Conservation (phyloP, 2,113 vertebrate genomes). For the Equus quagga region DNA sequence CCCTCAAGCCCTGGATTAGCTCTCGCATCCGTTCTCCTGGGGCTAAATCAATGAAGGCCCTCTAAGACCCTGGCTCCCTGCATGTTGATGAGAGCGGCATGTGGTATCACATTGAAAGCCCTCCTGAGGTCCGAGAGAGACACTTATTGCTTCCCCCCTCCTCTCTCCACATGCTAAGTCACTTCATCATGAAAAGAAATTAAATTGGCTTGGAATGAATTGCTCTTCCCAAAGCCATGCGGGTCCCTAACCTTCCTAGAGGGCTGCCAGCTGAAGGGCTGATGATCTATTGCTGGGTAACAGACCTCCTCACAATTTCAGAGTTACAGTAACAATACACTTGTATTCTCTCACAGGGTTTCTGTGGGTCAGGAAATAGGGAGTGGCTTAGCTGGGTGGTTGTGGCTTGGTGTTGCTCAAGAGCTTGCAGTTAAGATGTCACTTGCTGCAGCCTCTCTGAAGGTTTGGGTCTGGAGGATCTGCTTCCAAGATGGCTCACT, state of each 20-base stretch:
- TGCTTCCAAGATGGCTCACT: background rate
- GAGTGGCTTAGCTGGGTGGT: background rate
- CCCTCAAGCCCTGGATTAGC: background rate
- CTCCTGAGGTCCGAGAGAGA: constrained; percentile 11
- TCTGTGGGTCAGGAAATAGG: background rate
- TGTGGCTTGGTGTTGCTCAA: background rate
- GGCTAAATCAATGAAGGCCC: constrained; percentile 30
- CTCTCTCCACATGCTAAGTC: constrained; percentile 14
- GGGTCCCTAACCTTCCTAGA: background rate
- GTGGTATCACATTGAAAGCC: constrained; percentile 73
- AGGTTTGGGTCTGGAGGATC: background rate
- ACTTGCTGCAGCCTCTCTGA: background rate
- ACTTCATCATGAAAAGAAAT: constrained; percentile 70
- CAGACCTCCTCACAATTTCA: background rate
- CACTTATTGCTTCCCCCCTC: background rate
- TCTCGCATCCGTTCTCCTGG: background rate
- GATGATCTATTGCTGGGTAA: background rate
- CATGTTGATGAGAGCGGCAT: constrained; percentile 28
- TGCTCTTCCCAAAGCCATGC: background rate
- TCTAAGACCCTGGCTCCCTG: background rate
- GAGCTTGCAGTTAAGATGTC: background rate
- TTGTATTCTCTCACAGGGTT: background rate
- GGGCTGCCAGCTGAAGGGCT: background rate
- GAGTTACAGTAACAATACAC: background rate
- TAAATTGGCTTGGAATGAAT: constrained; percentile 64